Evolutionary conservation across 2,113 vertebrate species (phyloP).

Genomic region (Anhinga rufa): DNA sequence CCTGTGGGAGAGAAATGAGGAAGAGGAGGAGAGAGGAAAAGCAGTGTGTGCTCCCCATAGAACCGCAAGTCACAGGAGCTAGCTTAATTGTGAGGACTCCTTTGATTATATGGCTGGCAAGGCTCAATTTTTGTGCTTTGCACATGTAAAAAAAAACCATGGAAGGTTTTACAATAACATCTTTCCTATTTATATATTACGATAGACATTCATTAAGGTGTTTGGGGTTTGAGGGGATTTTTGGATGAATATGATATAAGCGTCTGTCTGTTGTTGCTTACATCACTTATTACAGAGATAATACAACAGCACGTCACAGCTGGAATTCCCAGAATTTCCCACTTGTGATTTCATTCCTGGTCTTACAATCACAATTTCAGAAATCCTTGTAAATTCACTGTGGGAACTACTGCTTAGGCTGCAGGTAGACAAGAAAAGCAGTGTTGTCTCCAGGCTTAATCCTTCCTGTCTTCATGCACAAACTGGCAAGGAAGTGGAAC

Average conservation of each 20-base stretch:
- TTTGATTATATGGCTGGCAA: background rate
- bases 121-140: background rate
- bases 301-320: background rate
- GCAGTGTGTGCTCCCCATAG: background rate
- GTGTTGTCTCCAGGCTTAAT: background rate
- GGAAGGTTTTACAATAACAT: background rate
- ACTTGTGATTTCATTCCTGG: background rate
- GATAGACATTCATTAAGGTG: background rate
- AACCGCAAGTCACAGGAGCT: background rate
- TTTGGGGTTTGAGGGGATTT: background rate
- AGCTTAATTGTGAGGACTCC: background rate
- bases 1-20: background rate
- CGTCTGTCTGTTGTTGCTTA: background rate
- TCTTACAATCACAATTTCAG: background rate
- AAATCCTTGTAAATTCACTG: background rate
- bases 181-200: background rate
- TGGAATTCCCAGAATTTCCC: background rate
- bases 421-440: background rate
- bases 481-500: background rate
- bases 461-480: background rate
- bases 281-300: background rate
- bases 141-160: background rate
- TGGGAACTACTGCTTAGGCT: background rate
- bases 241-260: background rate
- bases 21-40: background rate